phyloP scores from a whole-genome alignment of 1,140 invertebrate species.

The Frieseomelitta varia region DNA sequence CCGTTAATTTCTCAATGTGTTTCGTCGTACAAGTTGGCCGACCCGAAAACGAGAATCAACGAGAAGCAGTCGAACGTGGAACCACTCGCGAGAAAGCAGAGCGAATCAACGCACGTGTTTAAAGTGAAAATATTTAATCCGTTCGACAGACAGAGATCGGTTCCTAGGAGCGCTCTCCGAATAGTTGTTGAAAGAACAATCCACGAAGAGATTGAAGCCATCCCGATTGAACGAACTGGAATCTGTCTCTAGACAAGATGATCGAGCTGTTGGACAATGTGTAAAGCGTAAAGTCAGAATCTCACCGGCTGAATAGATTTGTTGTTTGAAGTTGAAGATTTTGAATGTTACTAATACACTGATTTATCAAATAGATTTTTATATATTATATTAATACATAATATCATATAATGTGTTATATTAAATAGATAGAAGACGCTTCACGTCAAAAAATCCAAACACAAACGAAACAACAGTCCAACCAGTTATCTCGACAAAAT shows the following conservation, averaged over 20 bases:
- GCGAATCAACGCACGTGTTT: slow-evolving; percentile 8
- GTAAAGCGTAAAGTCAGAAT: not conserved
- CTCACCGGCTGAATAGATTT: not conserved
- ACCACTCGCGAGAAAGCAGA: not conserved
- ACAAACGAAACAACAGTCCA: too few species aligned
- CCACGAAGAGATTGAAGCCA: not conserved
- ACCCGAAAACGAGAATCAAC: not conserved
- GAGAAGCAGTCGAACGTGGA: too few species aligned
- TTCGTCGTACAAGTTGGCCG: not conserved
- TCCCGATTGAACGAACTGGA: not conserved
- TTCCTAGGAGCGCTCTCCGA: not conserved
- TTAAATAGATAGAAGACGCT: too few species aligned
- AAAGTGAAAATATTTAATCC: slow-evolving; percentile 38
- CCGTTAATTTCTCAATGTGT: not conserved
- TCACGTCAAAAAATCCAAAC: too few species aligned
- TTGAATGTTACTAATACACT: too few species aligned
- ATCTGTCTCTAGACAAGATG: not conserved
- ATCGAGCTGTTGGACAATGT: too few species aligned
- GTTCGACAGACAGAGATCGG: not conserved
- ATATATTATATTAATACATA: too few species aligned
- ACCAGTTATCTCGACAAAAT: not conserved
- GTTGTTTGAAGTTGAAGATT: too few species aligned
- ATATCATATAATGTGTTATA: too few species aligned
- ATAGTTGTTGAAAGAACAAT: not conserved
- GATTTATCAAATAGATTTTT: too few species aligned